These are phyloP conservation scores for Bimastos eiseni DNA, from an alignment of 2,888 invertebrate species.

Conservation along the genomic window DNA sequence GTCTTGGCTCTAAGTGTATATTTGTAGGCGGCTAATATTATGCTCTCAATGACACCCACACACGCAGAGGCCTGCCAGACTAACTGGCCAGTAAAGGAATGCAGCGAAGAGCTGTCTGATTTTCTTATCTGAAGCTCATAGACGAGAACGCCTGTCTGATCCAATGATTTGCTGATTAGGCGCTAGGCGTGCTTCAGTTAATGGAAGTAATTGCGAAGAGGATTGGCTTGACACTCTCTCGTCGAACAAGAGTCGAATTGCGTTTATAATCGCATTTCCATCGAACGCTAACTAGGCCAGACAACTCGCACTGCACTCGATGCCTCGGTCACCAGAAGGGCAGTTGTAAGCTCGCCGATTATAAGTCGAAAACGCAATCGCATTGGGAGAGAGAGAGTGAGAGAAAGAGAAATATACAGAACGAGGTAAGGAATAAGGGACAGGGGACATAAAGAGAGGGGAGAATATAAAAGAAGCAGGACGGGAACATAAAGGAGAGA, in stretches of 20 bases:
- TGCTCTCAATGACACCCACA: neutral
- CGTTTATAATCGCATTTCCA: neutral
- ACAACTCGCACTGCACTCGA: neutral
- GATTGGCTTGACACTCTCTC: neutral
- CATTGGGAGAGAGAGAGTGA: neutral
- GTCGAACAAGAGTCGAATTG: neutral
- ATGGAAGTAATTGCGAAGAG: neutral
- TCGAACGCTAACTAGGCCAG: neutral
- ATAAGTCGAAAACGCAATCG: neutral
- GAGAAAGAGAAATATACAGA: no score
- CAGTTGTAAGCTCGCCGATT: neutral
- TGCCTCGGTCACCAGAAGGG: neutral
- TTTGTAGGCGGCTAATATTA: neutral
- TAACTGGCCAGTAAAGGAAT: neutral
- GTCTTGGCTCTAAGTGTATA: neutral
- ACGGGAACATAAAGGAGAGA: neutral
- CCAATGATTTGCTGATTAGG: conserved; percentile 5
- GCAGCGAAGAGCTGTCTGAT: neutral
- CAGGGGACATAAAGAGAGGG: neutral
- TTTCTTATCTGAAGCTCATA: neutral
- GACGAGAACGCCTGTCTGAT: neutral
- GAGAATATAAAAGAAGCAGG: no score
- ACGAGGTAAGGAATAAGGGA: neutral
- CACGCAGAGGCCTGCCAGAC: neutral
- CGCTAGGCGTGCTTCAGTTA: neutral